These are phyloP conservation scores for Amblyopsis hoosieri DNA, from an alignment of 2,797 vertebrate species.

Conservation along the genomic window DNA sequence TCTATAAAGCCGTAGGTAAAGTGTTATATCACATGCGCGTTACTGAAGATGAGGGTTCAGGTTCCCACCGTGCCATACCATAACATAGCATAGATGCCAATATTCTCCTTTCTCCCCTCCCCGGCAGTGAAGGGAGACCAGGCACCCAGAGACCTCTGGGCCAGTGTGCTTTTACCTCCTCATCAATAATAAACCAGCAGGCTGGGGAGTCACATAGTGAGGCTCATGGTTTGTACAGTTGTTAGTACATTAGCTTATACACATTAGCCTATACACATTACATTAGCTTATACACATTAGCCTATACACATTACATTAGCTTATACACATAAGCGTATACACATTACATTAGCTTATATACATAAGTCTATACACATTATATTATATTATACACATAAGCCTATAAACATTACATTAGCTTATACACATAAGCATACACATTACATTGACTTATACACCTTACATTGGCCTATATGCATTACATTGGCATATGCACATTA, in stretches of 20 bases:
- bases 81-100: conserved; percentile 12
- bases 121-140: conserved; percentile 37
- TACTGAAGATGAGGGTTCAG: conserved; percentile 17
- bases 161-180: conserved; percentile 57
- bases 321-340: too few relatives aligned
- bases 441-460: too few relatives aligned
- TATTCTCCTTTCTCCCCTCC: conserved; percentile 13
- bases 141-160: conserved; percentile 34
- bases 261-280: neutral
- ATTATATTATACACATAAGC: too few relatives aligned
- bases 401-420: too few relatives aligned
- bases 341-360: too few relatives aligned
- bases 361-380: too few relatives aligned
- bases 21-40: conserved; percentile 2
- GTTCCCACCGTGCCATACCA: conserved; percentile 26
- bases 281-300: neutral
- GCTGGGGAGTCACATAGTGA: conserved; percentile 40
- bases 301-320: too few relatives aligned
- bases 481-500: too few relatives aligned
- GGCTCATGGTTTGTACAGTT: conserved; percentile 26
- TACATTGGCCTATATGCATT: too few relatives aligned
- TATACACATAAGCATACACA: too few relatives aligned
- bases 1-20: neutral
- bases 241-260: conserved; percentile 53
- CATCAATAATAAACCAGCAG: conserved; percentile 65